These are phyloP conservation scores for Melanotaenia duboulayi DNA, from an alignment of 2,113 vertebrate genomes.

Conservation along the genomic window DNA sequence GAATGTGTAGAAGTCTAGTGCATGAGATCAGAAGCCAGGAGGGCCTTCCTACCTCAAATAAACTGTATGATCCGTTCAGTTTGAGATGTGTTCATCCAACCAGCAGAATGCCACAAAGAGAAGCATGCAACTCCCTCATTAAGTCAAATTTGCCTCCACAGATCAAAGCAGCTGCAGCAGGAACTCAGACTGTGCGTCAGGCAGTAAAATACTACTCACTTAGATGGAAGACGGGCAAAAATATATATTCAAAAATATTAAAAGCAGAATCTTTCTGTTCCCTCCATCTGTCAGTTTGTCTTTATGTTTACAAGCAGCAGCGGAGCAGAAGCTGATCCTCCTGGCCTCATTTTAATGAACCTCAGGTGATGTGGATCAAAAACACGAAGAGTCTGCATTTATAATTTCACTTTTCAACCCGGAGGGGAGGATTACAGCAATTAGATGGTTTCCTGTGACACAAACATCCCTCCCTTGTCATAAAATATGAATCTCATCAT, in stretches of 20 bases:
- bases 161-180: constrained; percentile 48
- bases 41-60: constrained; percentile 14
- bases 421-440: constrained; percentile 33
- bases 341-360: constrained; percentile 19
- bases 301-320: neutral
- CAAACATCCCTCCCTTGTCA: constrained; percentile 11
- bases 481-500: constrained; percentile 13
- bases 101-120: constrained; percentile 19
- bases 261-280: neutral
- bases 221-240: constrained; percentile 4
- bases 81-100: constrained; percentile 34
- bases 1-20: neutral
- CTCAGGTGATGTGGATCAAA: constrained; percentile 10
- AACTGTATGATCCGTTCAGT: constrained; percentile 27
- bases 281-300: neutral
- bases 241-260: neutral
- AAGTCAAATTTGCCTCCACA: constrained; percentile 41
- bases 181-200: constrained; percentile 14
- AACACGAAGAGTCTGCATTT: neutral
- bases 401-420: constrained; percentile 5
- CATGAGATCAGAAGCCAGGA: neutral
- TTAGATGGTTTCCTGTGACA: constrained; percentile 18
- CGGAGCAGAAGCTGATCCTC: neutral
- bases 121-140: constrained; percentile 39
- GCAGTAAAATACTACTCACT: constrained; percentile 17